These are phyloP conservation scores for Hydrolagus affinis DNA, from an alignment of 2,113 vertebrate species.

Conservation along the genomic window DNA sequence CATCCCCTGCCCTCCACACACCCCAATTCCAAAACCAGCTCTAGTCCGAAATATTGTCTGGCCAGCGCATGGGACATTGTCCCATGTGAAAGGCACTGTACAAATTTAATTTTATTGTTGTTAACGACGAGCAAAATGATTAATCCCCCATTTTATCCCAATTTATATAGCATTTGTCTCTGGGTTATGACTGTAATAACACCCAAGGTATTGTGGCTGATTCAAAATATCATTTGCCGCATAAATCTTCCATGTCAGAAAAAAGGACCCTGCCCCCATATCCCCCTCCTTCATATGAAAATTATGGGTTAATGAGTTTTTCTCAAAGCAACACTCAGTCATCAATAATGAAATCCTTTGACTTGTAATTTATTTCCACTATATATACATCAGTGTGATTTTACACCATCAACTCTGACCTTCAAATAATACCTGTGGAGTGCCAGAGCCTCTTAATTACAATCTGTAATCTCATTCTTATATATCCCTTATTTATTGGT, in stretches of 20 bases:
- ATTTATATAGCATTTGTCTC: no score
- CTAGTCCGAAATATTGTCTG: no score
- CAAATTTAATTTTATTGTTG: no score
- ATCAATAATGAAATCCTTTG: conserved; percentile 14
- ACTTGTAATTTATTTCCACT: neutral
- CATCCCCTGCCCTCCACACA: no score
- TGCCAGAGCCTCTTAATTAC: neutral
- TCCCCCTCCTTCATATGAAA: neutral
- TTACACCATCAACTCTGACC: conserved; percentile 13
- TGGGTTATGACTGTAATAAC: no score
- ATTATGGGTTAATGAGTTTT: neutral
- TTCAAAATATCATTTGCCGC: neutral
- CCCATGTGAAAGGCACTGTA: no score
- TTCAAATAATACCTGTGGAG: neutral
- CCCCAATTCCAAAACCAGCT: no score
- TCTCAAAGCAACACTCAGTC: no score
- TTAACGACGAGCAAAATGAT: no score
- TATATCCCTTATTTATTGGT: neutral
- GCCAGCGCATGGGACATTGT: no score
- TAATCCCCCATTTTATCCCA: no score
- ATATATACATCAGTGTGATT: conserved; percentile 3
- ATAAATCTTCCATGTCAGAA: neutral
- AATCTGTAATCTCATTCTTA: neutral
- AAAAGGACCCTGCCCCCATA: neutral
- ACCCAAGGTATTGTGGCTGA: neutral